Base-by-base conservation (phyloP, 2,113 vertebrate species). In the Tricholaema leucomelas region DNA sequence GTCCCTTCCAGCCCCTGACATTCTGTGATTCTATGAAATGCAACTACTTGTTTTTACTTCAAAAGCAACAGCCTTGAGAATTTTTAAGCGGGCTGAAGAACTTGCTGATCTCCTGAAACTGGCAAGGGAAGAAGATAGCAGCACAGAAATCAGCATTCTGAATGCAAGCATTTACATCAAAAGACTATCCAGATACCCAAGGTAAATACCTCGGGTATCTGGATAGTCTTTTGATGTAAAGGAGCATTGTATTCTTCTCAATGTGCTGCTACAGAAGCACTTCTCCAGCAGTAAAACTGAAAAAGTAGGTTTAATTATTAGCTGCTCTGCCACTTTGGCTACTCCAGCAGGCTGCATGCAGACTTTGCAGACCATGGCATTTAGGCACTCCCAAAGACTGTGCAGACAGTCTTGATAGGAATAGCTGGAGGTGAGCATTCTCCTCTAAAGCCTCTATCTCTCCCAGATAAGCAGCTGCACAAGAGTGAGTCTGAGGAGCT, bases 291-390 rank as follows among this genome's bases (percentile, higher is more conserved):
- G 77, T 52, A 77, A 91, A 92, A 80, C 60, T 1, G 9, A 93
- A 86, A 91, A 91, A 75, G 38, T 46, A 42, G 75, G 93, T 87
- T 96, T 95, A 95, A 95, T 95, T 67, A 93, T 96, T 96, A 94
- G 92, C 87, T 91, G 70, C 18, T 64, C 55, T 71, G 78, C 79
- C 72, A 72, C 87, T 72, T 92, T 0, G 1, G 35, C 71, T 67
- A 27, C 74, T 86, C 93, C 65, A 76, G 27, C 77, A 89, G 30
- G 50, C 78, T 40, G 27, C 2, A 1, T 6, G 36, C 55, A 87
- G 69, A 19, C 70, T 54, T 66, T 52, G 55, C 73, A 81, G 91
- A 88, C 63, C 28, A 12, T 0, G 9, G 42, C 48, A 59, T 15
- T 35, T 23, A 6, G 86, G 76, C 88, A 96, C 82, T 54, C 58